phyloP scores from a whole-genome alignment of 2,888 invertebrate genomes.

The Catotricha subobsoleta region DNA sequence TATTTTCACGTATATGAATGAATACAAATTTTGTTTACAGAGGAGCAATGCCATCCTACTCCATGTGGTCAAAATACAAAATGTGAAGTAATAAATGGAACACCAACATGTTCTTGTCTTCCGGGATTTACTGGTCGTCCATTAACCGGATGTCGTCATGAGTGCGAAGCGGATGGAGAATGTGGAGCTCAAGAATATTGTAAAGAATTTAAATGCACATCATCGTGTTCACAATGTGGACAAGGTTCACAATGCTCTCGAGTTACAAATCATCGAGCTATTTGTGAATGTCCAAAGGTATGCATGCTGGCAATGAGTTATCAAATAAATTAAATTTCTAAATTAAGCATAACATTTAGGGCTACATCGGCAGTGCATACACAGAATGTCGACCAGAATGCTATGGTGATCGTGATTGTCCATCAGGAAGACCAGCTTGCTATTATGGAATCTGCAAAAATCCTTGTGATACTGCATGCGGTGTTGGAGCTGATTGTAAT shows the following conservation, averaged over 20 bases:
- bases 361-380: constrained; percentile 62
- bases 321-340: background rate
- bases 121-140: constrained; percentile 46
- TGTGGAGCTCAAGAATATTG: constrained; percentile 54
- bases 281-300: constrained; percentile 33
- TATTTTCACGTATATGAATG: background rate
- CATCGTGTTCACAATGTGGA: constrained; percentile 62
- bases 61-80: constrained; percentile 71
- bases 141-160: constrained; percentile 58
- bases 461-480: constrained; percentile 68
- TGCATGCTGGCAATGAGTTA: no score
- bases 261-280: constrained; percentile 53
- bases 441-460: constrained; percentile 65
- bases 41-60: constrained; percentile 65
- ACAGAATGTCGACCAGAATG: constrained; percentile 66
- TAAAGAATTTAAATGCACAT: constrained; percentile 53
- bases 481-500: constrained; percentile 60
- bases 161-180: constrained; percentile 60
- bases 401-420: constrained; percentile 60
- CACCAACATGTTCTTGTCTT: constrained; percentile 62
- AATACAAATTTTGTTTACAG: constrained; percentile 29
- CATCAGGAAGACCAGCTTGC: constrained; percentile 57
- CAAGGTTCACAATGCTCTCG: constrained; percentile 59
- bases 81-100: constrained; percentile 57
- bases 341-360: constrained; percentile 17